A percentile compares a stretch with the other conserved stretches of the same genome.
Evolutionary conservation across 2,113 vertebrate species (phyloP).

Genomic region (Cricetomys ansorgei): DNA sequence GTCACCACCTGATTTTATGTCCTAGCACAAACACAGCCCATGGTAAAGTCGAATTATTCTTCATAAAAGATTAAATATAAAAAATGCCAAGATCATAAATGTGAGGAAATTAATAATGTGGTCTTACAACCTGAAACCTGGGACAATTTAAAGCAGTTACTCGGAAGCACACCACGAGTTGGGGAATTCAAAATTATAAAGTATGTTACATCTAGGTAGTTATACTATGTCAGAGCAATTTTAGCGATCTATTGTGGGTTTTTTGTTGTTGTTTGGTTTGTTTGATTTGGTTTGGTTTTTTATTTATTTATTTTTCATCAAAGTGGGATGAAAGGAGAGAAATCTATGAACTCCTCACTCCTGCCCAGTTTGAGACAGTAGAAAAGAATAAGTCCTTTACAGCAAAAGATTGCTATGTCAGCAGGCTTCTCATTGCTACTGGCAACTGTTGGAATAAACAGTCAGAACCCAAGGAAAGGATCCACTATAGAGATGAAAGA

Average conservation of each 20-base stretch:
- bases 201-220: not conserved
- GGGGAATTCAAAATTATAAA: conserved; percentile 18
- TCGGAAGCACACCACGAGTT: not conserved
- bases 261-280: too few relatives aligned
- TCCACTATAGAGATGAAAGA: not conserved
- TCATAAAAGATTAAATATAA: conserved; percentile 55
- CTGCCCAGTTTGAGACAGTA: not conserved
- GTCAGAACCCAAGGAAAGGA: not conserved
- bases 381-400: not conserved
- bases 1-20: conserved; percentile 81
- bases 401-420: not conserved
- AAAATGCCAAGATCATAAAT: conserved; percentile 37
- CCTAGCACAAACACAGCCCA: conserved; percentile 82
- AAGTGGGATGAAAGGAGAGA: not conserved
- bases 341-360: not conserved
- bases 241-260: not conserved
- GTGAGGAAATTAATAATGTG: conserved; percentile 48
- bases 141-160: conserved; percentile 48
- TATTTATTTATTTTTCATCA: too few relatives aligned
- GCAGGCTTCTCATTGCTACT: not conserved
- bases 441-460: not conserved
- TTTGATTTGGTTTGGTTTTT: too few relatives aligned
- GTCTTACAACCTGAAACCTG: conserved; percentile 10
- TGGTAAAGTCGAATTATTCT: conserved; percentile 56
- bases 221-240: not conserved